phyloP scores from a whole-genome alignment of 1,140 invertebrate species.

The Magallana angulata region DNA sequence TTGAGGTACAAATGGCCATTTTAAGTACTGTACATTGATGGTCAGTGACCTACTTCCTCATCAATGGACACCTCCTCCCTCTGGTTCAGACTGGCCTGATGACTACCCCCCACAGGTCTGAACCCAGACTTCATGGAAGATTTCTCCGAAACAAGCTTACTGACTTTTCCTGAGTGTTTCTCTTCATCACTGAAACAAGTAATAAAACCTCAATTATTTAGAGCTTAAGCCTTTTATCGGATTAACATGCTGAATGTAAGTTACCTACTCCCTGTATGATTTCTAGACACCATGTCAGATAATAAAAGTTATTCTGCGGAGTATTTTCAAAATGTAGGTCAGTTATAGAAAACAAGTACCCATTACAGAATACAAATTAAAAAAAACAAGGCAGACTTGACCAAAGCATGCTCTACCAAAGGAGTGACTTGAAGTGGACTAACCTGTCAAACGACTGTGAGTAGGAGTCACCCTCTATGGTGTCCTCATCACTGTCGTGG shows the following conservation, averaged over 20 bases:
- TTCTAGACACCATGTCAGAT: too few relatives aligned
- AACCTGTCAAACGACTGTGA: constrained; percentile 63
- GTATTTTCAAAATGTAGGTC: not conserved
- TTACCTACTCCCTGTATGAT: too few relatives aligned
- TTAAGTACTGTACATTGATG: not conserved
- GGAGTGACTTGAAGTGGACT: not conserved
- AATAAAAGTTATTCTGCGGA: not conserved
- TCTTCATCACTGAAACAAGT: not conserved
- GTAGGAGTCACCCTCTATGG: constrained; percentile 64
- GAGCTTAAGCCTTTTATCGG: too few relatives aligned
- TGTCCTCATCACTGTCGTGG: constrained; percentile 61
- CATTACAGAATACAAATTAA: too few relatives aligned
- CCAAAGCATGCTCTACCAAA: too few relatives aligned
- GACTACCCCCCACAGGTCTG: not conserved
- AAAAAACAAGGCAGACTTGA: too few relatives aligned
- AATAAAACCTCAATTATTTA: not conserved
- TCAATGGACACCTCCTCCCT: not conserved
- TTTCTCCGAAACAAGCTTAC: constrained; percentile 19
- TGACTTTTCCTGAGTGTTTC: constrained; percentile 31
- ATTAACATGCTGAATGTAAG: too few relatives aligned
- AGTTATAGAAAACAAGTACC: too few relatives aligned
- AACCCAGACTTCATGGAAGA: constrained; percentile 26
- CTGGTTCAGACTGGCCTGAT: not conserved
- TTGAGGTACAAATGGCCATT: not conserved
- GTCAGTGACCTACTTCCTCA: not conserved